phyloP scores from a whole-genome alignment of 1,140 invertebrate species.

The Psilanteris sp. region DNA sequence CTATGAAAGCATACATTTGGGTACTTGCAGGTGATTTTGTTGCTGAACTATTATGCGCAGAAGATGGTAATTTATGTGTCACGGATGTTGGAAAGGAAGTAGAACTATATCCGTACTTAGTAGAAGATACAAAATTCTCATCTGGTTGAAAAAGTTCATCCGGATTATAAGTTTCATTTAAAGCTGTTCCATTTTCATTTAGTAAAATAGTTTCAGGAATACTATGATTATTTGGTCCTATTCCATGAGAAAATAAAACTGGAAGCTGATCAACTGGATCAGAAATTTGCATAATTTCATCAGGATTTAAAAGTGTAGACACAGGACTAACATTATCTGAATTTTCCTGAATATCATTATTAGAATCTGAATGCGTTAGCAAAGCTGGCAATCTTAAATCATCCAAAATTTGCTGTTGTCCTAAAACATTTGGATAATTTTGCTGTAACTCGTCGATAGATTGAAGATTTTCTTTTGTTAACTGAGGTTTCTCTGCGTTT shows the following conservation, averaged over 20 bases:
- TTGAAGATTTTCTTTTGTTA: slow-evolving; percentile 37
- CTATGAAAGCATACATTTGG: slow-evolving; percentile 54
- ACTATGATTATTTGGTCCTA: slow-evolving; percentile 77
- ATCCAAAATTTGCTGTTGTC: slow-evolving; percentile 69
- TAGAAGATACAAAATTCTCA: slow-evolving; percentile 45
- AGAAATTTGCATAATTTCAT: slow-evolving; percentile 76
- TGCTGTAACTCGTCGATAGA: slow-evolving; percentile 68
- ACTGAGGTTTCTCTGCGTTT: slow-evolving; percentile 70
- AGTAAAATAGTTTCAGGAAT: slow-evolving; percentile 84
- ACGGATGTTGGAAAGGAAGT: slow-evolving; percentile 19
- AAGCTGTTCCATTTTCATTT: slow-evolving; percentile 82
- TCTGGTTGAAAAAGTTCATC: slow-evolving; percentile 80
- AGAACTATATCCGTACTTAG: slow-evolving; percentile 33
- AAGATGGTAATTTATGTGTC: slow-evolving; percentile 10
- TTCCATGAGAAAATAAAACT: slow-evolving; percentile 72
- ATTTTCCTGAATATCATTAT: slow-evolving; percentile 73
- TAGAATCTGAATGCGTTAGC: slow-evolving; percentile 67
- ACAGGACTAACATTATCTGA: slow-evolving; percentile 76
- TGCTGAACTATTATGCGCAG: not conserved
- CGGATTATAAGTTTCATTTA: slow-evolving; percentile 82
- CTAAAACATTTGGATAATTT: slow-evolving; percentile 67
- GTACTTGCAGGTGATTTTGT: slow-evolving; percentile 45
- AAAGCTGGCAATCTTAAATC: slow-evolving; percentile 70
- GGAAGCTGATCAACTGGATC: slow-evolving; percentile 76
- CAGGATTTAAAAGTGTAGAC: slow-evolving; percentile 77